Percentiles rank a stretch among this genome's conserved stretches.
Conservation (phyloP, 2,888 invertebrate genomes). For the Catocala sponsa region DNA sequence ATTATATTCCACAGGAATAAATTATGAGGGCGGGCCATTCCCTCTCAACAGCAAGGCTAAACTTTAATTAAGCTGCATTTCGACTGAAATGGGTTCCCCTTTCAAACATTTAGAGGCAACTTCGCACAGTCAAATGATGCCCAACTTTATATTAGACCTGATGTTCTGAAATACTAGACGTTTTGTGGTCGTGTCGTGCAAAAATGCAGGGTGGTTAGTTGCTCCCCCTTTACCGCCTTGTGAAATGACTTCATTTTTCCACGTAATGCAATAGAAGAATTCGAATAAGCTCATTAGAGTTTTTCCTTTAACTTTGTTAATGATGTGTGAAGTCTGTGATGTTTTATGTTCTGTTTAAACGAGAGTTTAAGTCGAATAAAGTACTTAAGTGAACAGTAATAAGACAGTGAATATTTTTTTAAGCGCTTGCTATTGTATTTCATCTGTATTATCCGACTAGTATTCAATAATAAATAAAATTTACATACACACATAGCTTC, state of each 20-base stretch:
- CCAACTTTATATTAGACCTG: constrained; percentile 52
- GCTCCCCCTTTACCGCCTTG: constrained; percentile 31
- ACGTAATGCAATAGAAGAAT: constrained; percentile 58
- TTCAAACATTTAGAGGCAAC: constrained; percentile 75
- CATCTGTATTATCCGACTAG: constrained; percentile 13
- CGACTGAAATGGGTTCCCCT: constrained; percentile 75
- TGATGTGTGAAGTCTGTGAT: constrained; percentile 57
- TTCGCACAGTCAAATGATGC: constrained; percentile 64
- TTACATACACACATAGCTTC: background rate
- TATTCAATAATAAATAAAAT: constrained; percentile 5
- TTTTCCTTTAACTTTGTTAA: constrained; percentile 57
- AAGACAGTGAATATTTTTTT: constrained; percentile 26
- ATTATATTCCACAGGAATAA: constrained; percentile 82
- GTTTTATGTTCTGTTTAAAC: constrained; percentile 49
- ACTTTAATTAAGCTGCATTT: constrained; percentile 85
- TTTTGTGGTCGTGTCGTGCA: constrained; percentile 63
- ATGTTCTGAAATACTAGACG: constrained; percentile 52
- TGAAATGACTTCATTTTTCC: constrained; percentile 70
- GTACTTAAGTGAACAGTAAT: constrained; percentile 35
- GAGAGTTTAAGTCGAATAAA: constrained; percentile 28
- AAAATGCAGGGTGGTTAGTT: constrained; percentile 54
- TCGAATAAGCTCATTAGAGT: constrained; percentile 55
- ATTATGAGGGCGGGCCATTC: constrained; percentile 79
- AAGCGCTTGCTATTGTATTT: constrained; percentile 15
- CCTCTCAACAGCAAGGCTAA: constrained; percentile 76